phyloP scores from a whole-genome alignment of 1,140 invertebrate species.

The Tetranychus urticae region DNA sequence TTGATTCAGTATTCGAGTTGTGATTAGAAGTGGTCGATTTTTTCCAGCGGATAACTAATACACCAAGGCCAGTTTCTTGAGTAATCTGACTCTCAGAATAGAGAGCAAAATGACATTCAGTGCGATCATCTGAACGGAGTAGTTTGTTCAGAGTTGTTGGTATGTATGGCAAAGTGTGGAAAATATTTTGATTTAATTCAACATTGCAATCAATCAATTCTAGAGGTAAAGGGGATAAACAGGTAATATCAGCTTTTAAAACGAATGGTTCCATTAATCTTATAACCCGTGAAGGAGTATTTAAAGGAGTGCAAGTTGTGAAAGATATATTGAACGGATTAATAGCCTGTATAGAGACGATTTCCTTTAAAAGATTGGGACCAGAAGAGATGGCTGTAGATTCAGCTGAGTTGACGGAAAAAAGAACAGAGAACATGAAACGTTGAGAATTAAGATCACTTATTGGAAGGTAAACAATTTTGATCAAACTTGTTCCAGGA shows the following conservation, averaged over 20 bases:
- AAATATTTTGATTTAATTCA: background rate
- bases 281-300: background rate
- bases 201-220: background rate
- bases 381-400: no score
- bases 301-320: background rate
- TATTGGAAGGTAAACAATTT: no score
- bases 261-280: background rate
- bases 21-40: no score
- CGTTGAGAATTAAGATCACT: no score
- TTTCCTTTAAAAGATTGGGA: background rate
- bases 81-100: background rate
- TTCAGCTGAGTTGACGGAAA: no score
- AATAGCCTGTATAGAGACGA: background rate
- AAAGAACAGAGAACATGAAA: no score
- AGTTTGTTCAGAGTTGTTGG: background rate
- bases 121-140: background rate
- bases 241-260: background rate
- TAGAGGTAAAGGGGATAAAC: background rate
- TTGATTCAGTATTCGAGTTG: background rate
- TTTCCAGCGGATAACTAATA: background rate
- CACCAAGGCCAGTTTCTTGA: background rate
- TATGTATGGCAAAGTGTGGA: background rate
- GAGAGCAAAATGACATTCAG: background rate
- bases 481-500: no score
- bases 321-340: background rate